Conservation (phyloP, 2,797 vertebrate genomes). For the Muraenolepis orangiensis region DNA sequence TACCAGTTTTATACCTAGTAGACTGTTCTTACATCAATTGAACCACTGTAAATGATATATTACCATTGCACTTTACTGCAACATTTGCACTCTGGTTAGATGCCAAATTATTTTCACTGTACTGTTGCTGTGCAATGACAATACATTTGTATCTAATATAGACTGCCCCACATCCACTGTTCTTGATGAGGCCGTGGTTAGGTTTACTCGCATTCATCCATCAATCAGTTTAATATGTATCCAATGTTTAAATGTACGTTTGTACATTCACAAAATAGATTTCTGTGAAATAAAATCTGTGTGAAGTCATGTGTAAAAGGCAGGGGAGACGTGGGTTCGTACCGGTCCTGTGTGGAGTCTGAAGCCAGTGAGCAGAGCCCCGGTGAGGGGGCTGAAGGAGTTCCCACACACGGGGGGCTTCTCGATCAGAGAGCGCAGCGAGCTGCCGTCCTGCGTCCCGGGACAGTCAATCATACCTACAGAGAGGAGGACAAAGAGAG, state of each 20-base stretch:
- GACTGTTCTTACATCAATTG: no score
- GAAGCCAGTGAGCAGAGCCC: slow-evolving; percentile 91
- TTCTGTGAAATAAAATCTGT: neutral
- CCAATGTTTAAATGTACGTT: neutral
- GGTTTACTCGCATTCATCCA: no score
- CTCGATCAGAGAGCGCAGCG: slow-evolving; percentile 91
- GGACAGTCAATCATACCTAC: slow-evolving; percentile 95
- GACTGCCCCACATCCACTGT: neutral
- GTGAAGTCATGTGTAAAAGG: neutral
- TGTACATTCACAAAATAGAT: neutral
- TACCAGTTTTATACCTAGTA: no score
- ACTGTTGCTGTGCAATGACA: no score
- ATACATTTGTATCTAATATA: no score
- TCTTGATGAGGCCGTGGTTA: neutral
- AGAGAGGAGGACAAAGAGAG: slow-evolving; percentile 1
- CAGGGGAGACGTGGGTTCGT: slow-evolving; percentile 14
- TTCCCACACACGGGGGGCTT: slow-evolving; percentile 96
- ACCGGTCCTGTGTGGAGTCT: slow-evolving; percentile 96
- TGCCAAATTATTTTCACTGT: no score
- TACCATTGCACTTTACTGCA: no score
- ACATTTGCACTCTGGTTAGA: no score
- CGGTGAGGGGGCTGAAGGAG: slow-evolving; percentile 91
- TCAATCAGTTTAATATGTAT: no score
- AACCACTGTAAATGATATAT: no score
- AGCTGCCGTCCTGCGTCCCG: slow-evolving; percentile 92